phyloP scores from a whole-genome alignment of 2,888 invertebrate genomes.

The Cotesia congregata region DNA sequence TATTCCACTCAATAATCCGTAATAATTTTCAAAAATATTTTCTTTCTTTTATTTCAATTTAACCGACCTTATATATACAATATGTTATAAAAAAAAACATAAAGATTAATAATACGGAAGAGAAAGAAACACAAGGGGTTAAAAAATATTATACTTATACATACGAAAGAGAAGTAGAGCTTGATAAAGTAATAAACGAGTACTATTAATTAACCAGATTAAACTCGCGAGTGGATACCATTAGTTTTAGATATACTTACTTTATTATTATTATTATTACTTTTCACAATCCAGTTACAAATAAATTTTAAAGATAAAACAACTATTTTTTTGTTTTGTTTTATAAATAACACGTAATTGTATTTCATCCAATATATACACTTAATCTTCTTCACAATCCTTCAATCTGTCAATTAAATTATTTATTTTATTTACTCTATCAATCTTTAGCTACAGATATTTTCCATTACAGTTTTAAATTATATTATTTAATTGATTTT shows the following conservation, averaged over 20 bases:
- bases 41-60: not conserved
- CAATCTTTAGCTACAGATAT: not conserved
- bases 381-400: not conserved
- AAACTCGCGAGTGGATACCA: constrained; percentile 62
- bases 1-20: too few relatives aligned
- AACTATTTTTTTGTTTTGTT: not conserved
- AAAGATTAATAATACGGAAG: constrained; percentile 7
- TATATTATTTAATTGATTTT: not conserved
- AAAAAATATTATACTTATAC: constrained; percentile 60
- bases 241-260: constrained; percentile 49
- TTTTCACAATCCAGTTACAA: too few relatives aligned
- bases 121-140: constrained; percentile 25
- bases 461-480: not conserved
- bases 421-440: constrained; percentile 2
- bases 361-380: not conserved
- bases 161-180: constrained; percentile 33
- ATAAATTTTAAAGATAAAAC: too few relatives aligned
- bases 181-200: constrained; percentile 58
- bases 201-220: constrained; percentile 66
- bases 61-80: not conserved
- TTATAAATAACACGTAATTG: not conserved
- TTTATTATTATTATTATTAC: constrained; percentile 32
- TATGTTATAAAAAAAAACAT: constrained; percentile 12
- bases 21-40: too few relatives aligned
- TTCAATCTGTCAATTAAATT: not conserved